These are phyloP conservation scores for Pediacus dermestoides DNA, from an alignment of 2,888 invertebrate genomes.

Conservation along the genomic window DNA sequence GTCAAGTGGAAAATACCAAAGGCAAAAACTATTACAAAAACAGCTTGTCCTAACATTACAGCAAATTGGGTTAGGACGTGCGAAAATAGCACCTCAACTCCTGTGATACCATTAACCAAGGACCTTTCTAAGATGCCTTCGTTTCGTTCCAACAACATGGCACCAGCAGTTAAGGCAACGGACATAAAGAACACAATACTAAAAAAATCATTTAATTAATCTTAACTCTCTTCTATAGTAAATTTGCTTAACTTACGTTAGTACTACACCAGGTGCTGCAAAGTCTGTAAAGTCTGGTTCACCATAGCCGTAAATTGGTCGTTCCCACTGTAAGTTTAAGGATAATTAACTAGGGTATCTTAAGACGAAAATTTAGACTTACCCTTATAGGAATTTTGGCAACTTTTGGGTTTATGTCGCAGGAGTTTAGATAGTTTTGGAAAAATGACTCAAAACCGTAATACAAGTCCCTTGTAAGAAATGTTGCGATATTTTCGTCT, in stretches of 20 bases:
- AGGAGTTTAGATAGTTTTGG: slow-evolving; percentile 58
- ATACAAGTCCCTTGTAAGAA: slow-evolving; percentile 70
- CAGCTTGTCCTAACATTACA: slow-evolving; percentile 80
- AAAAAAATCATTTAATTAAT: slow-evolving; percentile 9
- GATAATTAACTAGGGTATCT: slow-evolving; percentile 3
- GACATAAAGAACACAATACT: slow-evolving; percentile 93
- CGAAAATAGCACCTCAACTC: slow-evolving; percentile 80
- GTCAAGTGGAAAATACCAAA: slow-evolving; percentile 77
- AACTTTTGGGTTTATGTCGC: slow-evolving; percentile 63
- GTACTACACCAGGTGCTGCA: slow-evolving; percentile 87
- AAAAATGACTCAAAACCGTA: slow-evolving; percentile 71
- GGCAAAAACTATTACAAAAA: slow-evolving; percentile 73
- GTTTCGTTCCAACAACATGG: slow-evolving; percentile 83
- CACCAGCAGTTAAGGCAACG: slow-evolving; percentile 86
- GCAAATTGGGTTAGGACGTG: slow-evolving; percentile 86
- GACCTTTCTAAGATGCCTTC: slow-evolving; percentile 88
- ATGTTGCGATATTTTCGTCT: slow-evolving; percentile 89
- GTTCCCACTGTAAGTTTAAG: slow-evolving; percentile 55
- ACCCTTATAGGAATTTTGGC: slow-evolving; percentile 62
- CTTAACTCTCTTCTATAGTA: not conserved
- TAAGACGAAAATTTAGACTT: slow-evolving; percentile 39
- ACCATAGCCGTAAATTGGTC: slow-evolving; percentile 70
- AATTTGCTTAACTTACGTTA: slow-evolving; percentile 62
- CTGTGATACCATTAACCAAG: slow-evolving; percentile 77
- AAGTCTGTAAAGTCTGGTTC: slow-evolving; percentile 89